phyloP scores from a whole-genome alignment of 2,113 vertebrate species.

The Mus musculus region GRCm39 chr1:42197001-42197500 shows the following conservation, averaged over 20 bases:
- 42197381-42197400: accelerated
- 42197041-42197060: background rate
- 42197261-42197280: background rate
- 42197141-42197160: background rate
- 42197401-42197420: accelerated
- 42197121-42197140: background rate
- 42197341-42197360: accelerated
- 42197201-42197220: background rate
- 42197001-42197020: background rate
- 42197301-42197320: background rate
- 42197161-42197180: background rate
- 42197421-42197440: background rate
- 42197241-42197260: background rate
- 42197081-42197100: background rate
- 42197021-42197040: background rate
- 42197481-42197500: background rate
- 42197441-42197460: too few relatives aligned
- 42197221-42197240: background rate
- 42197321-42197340: background rate
- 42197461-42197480: background rate
- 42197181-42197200: background rate
- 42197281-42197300: background rate
- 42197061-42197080: background rate
- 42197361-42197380: background rate
- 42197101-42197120: background rate